These are phyloP conservation scores for Tenualosa ilisha DNA, from an alignment of 2,797 vertebrate species.

Conservation along the genomic window DNA sequence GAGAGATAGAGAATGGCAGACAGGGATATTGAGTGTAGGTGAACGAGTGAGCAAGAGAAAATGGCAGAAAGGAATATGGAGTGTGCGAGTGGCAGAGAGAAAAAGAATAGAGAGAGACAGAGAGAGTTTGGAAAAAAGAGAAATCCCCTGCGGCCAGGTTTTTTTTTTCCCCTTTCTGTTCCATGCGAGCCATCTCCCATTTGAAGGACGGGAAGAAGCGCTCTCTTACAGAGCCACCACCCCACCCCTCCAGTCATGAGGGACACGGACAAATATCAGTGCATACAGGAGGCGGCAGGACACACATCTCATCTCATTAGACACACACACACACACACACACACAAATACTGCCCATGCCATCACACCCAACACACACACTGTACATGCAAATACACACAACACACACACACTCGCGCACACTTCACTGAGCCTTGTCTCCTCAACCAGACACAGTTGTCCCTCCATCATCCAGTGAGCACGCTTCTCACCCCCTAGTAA, in stretches of 20 bases:
- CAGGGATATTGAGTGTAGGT: neutral
- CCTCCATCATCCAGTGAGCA: conserved; percentile 6
- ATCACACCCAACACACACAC: neutral
- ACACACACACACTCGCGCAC: neutral
- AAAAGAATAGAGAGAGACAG: neutral
- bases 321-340: neutral
- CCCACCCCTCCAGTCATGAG: neutral
- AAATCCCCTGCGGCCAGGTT: neutral
- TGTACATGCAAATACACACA: neutral
- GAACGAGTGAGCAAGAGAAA: neutral
- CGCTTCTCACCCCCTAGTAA: neutral
- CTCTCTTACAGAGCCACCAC: neutral
- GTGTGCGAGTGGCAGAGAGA: neutral
- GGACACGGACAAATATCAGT: neutral
- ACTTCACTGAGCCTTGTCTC: neutral
- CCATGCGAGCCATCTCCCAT: neutral
- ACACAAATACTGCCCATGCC: neutral
- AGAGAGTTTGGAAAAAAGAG: neutral
- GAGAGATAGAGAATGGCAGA: neutral
- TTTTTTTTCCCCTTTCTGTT: neutral
- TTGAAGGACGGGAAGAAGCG: neutral
- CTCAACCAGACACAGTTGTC: neutral
- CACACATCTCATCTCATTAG: neutral
- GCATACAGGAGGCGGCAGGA: neutral
- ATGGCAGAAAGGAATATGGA: neutral